Evolutionary conservation across 1,140 invertebrate genomes (phyloP).

Genomic region (Drosophila pseudoananassae): DNA sequence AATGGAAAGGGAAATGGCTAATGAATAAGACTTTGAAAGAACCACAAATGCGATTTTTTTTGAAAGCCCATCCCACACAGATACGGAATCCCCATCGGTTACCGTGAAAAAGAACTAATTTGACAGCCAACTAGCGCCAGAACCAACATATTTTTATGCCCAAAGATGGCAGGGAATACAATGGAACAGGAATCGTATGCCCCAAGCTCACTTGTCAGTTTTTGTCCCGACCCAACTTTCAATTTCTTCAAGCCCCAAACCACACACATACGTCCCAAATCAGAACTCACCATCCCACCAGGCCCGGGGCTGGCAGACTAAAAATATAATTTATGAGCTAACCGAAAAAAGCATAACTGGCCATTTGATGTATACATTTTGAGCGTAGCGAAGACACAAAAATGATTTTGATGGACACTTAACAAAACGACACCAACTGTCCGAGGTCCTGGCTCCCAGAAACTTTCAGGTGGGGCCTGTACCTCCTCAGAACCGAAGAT

Average conservation of each 20-base stretch:
- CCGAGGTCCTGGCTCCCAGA: conserved; percentile 13
- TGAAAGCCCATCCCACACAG: conserved; percentile 7
- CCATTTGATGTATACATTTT: conserved; percentile 80
- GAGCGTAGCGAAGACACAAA: conserved; percentile 75
- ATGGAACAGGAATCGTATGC: conserved; percentile 16
- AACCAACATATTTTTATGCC: conserved; percentile 6
- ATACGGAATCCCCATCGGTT: conserved; percentile 28
- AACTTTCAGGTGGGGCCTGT: conserved; percentile 46
- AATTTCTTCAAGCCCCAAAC: conserved; percentile 45
- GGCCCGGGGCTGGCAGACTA: conserved; percentile 5
- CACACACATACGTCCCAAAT: conserved; percentile 14
- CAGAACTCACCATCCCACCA: conserved; percentile 15
- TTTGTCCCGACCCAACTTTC: conserved; percentile 52
- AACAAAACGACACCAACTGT: conserved; percentile 77
- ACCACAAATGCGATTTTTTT: neutral
- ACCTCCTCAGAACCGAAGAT: conserved; percentile 26
- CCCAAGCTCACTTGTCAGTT: conserved; percentile 65
- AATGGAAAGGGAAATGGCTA: neutral
- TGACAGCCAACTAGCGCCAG: conserved; percentile 76
- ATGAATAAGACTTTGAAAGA: neutral
- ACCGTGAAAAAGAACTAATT: conserved; percentile 77
- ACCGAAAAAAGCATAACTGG: conserved; percentile 43
- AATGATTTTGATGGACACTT: conserved; percentile 82
- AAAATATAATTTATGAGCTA: conserved; percentile 76
- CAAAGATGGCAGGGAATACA: conserved; percentile 11